Base-by-base conservation (phyloP, 2,113 vertebrate genomes). In the Brachyistius frenatus region DNA sequence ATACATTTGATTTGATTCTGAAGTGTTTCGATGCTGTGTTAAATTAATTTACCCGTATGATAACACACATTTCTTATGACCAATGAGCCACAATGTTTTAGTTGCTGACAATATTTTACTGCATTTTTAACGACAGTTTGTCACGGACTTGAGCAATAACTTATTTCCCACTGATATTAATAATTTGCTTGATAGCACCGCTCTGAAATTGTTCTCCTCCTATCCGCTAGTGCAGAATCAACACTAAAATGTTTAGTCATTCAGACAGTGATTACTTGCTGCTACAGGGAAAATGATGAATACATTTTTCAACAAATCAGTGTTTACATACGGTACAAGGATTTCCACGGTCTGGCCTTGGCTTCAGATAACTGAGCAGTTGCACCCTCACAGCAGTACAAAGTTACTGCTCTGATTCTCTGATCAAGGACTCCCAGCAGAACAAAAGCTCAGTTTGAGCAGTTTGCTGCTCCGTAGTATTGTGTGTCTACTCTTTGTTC, bases 371-470 rank as follows among this genome's bases (percentile, higher is more conserved):
- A 37, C n/a, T 9, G 10, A 79, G 72, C 53, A 32, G 47, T 33
- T 85, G 57, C 41, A 58, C 31, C 46, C 10, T 76, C 52, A 61
- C 39, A 70, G 58, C 50, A 66, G 33, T 23, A 3, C 67, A 73
- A 79, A 75, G 78, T 76, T 47, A 67, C 64, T 23, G 23, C 23
- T 39, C 1, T 3, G 36, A 76, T 63, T 72, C 35, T 71, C 52
- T 66, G 58, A 55, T 78, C 75, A 78, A 80, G 78, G 76, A 84
- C 73, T 78, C 46, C 8, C 30, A 50, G 53, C 13, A 5, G 11
- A 65, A 23, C 60, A 63, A 73, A 64, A 64, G 23, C 62, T 33
- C 63, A 56, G 31, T 5, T 32, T n/a, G 5, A 68, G 23, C 4
- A 30, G 5, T 11, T 63, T 10, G 10, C 3, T 2, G 4, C 41